phyloP scores from a whole-genome alignment of 1,140 invertebrate species.

The Calephelis virginiensis region DNA sequence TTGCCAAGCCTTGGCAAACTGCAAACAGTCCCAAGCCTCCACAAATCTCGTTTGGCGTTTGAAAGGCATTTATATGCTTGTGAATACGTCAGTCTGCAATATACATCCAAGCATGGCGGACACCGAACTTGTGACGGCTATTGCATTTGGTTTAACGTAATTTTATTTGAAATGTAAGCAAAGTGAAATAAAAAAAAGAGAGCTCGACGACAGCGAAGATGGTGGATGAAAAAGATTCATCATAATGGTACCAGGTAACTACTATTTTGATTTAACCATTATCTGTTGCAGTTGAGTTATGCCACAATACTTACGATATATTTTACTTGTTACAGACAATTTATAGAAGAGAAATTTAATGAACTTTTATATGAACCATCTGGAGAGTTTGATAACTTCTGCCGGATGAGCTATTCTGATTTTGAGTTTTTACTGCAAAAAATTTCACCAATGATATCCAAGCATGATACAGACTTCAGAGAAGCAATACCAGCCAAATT shows the following conservation, averaged over 20 bases:
- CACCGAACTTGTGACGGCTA: background rate
- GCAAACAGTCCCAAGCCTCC: background rate
- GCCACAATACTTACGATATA: too few species aligned
- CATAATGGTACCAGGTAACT: conserved; percentile 31
- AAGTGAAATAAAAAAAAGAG: conserved; percentile 9
- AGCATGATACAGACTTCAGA: conserved; percentile 18
- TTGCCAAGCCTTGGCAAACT: conserved; percentile 5
- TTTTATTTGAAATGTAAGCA: conserved; percentile 16
- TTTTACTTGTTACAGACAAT: too few species aligned
- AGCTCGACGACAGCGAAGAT: conserved; percentile 9
- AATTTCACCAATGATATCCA: too few species aligned
- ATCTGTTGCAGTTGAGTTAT: too few species aligned
- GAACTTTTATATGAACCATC: too few species aligned
- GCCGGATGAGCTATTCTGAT: too few species aligned
- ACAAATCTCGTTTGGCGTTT: conserved; percentile 21
- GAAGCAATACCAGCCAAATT: conserved; percentile 35
- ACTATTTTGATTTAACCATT: too few species aligned
- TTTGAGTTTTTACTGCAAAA: too few species aligned
- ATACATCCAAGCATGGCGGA: conserved; percentile 21
- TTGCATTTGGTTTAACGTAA: conserved; percentile 11
- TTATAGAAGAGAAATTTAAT: too few species aligned
- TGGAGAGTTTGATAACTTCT: too few species aligned
- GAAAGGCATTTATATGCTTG: conserved; percentile 16
- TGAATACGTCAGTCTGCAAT: conserved; percentile 11
- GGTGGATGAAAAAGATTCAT: conserved; percentile 32